These are phyloP conservation scores for Zygaena filipendulae DNA, from an alignment of 2,888 invertebrate genomes.

Conservation along the genomic window DNA sequence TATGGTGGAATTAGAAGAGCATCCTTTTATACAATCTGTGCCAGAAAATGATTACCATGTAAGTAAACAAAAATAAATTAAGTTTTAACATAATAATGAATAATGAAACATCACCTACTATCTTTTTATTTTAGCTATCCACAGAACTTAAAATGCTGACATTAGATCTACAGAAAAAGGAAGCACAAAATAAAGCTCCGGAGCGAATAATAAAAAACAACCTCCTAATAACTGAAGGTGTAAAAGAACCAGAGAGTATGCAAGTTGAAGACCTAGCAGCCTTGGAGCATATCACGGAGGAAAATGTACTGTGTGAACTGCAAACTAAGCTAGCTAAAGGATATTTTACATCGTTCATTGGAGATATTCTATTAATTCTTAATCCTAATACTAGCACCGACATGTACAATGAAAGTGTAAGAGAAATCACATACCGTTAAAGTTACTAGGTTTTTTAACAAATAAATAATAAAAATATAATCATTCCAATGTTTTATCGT, in stretches of 20 bases:
- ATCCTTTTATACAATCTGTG: slow-evolving; percentile 83
- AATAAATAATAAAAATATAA: too few species aligned
- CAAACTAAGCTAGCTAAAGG: slow-evolving; percentile 75
- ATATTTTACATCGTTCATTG: slow-evolving; percentile 80
- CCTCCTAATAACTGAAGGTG: slow-evolving; percentile 54
- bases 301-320: slow-evolving; percentile 74
- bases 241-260: slow-evolving; percentile 75
- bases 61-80: too few species aligned
- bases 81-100: too few species aligned
- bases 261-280: slow-evolving; percentile 86
- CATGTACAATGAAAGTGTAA: slow-evolving; percentile 79
- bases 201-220: slow-evolving; percentile 63
- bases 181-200: slow-evolving; percentile 38
- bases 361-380: slow-evolving; percentile 80
- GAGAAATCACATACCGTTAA: slow-evolving; percentile 16
- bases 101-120: too few species aligned
- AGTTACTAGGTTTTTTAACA: too few species aligned
- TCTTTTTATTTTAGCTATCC: slow-evolving; percentile 68
- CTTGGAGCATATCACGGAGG: slow-evolving; percentile 78
- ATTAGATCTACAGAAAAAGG: slow-evolving; percentile 44
- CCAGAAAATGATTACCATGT: slow-evolving; percentile 85
- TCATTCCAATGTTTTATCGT: too few species aligned
- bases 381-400: slow-evolving; percentile 82
- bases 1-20: slow-evolving; percentile 83
- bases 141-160: slow-evolving; percentile 76